Evolutionary conservation across 2,888 invertebrate species (phyloP).

Genomic region (Agonopterix heracliana): DNA sequence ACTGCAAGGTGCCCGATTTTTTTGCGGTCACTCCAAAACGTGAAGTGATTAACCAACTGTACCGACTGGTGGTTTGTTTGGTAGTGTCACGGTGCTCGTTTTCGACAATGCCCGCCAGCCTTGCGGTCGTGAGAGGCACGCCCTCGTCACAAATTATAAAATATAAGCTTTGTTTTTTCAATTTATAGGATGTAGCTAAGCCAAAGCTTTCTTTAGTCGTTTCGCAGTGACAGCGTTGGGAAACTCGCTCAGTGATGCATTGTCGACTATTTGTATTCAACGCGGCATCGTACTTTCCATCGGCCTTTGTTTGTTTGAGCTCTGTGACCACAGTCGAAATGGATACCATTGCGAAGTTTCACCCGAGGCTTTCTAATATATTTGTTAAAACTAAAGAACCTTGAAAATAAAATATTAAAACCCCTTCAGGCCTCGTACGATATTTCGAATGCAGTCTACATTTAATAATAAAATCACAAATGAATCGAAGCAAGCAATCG

Average conservation of each 20-base stretch:
- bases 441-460: no score
- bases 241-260: constrained; percentile 57
- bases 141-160: constrained; percentile 9
- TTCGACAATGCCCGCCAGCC: constrained; percentile 38
- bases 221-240: constrained; percentile 53
- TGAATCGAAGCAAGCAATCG: no score
- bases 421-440: neutral
- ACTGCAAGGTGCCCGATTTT: constrained; percentile 58
- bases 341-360: constrained; percentile 28
- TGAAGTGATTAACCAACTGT: constrained; percentile 51
- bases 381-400: neutral
- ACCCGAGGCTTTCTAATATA: neutral
- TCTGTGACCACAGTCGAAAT: constrained; percentile 24
- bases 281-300: constrained; percentile 59
- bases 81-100: constrained; percentile 37
- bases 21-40: constrained; percentile 61
- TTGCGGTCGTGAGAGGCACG: constrained; percentile 26
- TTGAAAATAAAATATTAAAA: no score
- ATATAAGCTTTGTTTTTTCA: neutral
- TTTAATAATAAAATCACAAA: no score
- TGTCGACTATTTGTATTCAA: constrained; percentile 68
- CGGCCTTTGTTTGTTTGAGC: constrained; percentile 48
- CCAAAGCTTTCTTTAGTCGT: constrained; percentile 49
- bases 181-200: constrained; percentile 1
- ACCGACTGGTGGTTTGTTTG: constrained; percentile 19